Percentiles rank a stretch among this genome's conserved stretches.
Evolutionary conservation across 2,888 invertebrate genomes (phyloP).

Genomic region (Metacarcinus magister): DNA sequence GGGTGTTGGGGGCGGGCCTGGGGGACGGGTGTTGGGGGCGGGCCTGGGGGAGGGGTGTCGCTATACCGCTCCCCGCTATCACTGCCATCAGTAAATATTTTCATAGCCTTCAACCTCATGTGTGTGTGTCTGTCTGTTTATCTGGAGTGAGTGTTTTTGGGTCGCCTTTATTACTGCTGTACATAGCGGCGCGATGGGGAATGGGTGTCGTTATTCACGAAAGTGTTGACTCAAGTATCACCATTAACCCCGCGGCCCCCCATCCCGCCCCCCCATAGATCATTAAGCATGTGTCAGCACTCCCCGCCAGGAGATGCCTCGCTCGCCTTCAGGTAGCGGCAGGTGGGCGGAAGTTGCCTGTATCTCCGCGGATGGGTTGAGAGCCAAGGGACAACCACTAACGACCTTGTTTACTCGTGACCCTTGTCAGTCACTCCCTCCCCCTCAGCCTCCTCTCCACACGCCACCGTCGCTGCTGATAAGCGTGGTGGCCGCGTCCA

Average conservation of each 20-base stretch:
- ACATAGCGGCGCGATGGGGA: neutral
- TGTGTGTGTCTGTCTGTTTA: slow-evolving; percentile 19
- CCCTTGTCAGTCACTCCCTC: slow-evolving; percentile 54
- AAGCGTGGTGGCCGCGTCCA: neutral
- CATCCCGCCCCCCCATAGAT: neutral
- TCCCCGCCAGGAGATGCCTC: neutral
- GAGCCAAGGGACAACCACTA: slow-evolving; percentile 57
- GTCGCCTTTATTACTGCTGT: slow-evolving; percentile 51
- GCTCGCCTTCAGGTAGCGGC: slow-evolving; percentile 55
- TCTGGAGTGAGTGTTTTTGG: neutral
- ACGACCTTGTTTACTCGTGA: slow-evolving; percentile 74
- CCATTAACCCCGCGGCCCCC: neutral
- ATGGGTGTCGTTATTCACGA: neutral
- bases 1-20: neutral
- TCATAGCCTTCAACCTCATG: slow-evolving; percentile 22
- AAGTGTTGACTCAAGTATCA: slow-evolving; percentile 30
- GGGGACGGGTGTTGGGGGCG: neutral
- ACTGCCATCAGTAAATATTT: slow-evolving; percentile 23
- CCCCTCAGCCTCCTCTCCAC: slow-evolving; percentile 40
- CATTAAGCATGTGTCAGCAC: slow-evolving; percentile 58
- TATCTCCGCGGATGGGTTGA: neutral
- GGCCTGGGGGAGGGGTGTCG: neutral
- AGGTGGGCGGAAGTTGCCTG: slow-evolving; percentile 55
- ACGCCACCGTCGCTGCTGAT: slow-evolving; percentile 54
- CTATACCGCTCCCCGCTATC: neutral